Base-by-base conservation (phyloP, 2,113 vertebrate genomes). In the Sander lucioperca region DNA sequence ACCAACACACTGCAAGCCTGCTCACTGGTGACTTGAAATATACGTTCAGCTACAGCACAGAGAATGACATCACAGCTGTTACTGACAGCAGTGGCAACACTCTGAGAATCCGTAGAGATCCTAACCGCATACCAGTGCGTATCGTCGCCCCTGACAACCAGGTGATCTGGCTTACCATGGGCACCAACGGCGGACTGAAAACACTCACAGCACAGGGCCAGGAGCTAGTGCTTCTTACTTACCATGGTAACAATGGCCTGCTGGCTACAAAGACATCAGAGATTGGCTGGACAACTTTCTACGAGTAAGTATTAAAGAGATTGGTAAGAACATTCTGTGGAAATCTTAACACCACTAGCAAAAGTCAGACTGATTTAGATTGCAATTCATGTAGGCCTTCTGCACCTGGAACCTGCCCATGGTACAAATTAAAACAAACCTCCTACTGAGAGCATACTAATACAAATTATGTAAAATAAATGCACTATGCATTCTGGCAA, bases 281-380 rank as follows among this genome's bases (percentile, higher is more conserved):
- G 88, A 99, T 97, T 19, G 98, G 98, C 74, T 99, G 98, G 98
- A 99, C 98, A 0, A 99, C 98, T 1, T 99, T 99, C 91, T 99
- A 97, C 81, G 98, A 99, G 98, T 99, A 94, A 97, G 98, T 97
- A 62, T 23, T 47, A 79, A n/a, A 6, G 33, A 45, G 25, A 77
- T 30, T 80, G 58, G 64, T 50, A 72, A 11, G 21, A 36, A 69
- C 13, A 45, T 54, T 64, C 19, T 63, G 62, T 30, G 50, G 2
- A 67, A 81, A 80, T 77, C 18, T 67, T 73, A 57, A 18, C 43
- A 54, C 64, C 45, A 23, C 54, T 62, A 58, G 25, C 16, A 30
- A 65, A 63, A 54, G 23, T 76, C 6, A n/a, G 61, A 56, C 45
- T 13, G 16, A 78, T 59, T 82, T 73, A 68, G 25, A 11, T 62